These are phyloP conservation scores for Orycteropus afer DNA, from an alignment of 2,113 vertebrate species.

Conservation along the genomic window DNA sequence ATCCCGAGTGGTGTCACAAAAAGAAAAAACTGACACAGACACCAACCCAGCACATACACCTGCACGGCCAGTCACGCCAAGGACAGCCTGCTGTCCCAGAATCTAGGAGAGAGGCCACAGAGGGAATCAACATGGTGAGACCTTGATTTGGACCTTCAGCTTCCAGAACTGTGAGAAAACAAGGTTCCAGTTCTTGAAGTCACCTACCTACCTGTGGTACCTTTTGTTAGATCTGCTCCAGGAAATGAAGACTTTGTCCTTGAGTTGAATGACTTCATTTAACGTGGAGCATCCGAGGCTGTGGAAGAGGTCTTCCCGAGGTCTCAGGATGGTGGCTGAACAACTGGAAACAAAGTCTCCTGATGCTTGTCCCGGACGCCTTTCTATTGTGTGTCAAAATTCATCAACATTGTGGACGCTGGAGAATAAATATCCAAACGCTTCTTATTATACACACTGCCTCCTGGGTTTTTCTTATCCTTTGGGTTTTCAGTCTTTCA, in stretches of 20 bases:
- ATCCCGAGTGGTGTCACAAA: no score
- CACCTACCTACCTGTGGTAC: no score
- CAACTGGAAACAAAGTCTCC: neutral
- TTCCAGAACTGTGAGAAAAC: no score
- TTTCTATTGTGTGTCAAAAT: neutral
- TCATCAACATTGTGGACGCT: neutral
- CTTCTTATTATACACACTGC: neutral
- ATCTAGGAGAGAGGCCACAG: no score
- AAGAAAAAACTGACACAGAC: no score
- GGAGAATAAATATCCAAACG: neutral
- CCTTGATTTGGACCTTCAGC: no score
- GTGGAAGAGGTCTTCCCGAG: neutral
- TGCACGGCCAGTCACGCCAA: no score
- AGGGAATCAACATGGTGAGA: no score
- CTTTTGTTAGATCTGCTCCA: no score
- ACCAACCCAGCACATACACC: no score
- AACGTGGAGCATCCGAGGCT: neutral
- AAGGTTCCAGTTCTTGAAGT: no score
- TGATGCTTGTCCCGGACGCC: neutral
- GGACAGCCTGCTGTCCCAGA: no score
- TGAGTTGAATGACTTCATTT: neutral
- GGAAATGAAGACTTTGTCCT: neutral
- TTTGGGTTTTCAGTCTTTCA: neutral
- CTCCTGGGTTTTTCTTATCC: neutral
- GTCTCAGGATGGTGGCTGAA: neutral